These are phyloP conservation scores for Tangara arthus DNA, from an alignment of 2,797 vertebrate species.

Conservation along the genomic window DNA sequence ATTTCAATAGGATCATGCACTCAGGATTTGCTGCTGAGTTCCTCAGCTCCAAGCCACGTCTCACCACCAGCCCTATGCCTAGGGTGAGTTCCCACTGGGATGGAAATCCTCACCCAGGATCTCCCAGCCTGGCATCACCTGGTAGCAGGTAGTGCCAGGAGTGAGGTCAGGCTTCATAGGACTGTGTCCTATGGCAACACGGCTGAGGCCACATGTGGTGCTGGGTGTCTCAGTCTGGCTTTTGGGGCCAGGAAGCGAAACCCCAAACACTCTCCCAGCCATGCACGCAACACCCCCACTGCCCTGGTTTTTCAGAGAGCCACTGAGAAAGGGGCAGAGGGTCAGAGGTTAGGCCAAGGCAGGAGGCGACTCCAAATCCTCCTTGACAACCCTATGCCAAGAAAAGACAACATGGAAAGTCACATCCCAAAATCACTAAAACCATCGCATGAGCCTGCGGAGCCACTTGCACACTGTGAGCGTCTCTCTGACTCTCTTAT, in stretches of 20 bases:
- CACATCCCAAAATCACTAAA: not conserved
- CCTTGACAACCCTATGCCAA: not conserved
- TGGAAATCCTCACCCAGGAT: not conserved
- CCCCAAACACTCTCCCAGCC: not conserved
- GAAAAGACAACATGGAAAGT: not conserved
- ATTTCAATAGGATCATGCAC: not conserved
- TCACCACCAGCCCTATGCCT: not conserved
- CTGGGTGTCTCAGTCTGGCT: not conserved
- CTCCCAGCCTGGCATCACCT: not conserved
- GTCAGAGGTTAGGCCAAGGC: rapidly evolving
- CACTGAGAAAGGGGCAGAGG: not conserved
- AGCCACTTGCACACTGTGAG: rapidly evolving
- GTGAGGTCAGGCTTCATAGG: rapidly evolving
- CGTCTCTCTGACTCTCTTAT: not conserved
- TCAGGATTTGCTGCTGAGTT: not conserved
- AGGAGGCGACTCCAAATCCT: not conserved
- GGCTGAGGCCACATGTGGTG: rapidly evolving
- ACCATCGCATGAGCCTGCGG: not conserved
- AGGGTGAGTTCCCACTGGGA: not conserved
- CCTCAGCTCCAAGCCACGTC: not conserved
- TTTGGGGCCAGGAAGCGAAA: not conserved
- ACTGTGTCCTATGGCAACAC: rapidly evolving
- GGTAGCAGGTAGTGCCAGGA: rapidly evolving
- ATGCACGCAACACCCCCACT: rapidly evolving
- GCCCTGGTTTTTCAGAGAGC: not conserved